Conservation (phyloP, 2,888 invertebrate genomes). For the Papilio elwesi region DNA sequence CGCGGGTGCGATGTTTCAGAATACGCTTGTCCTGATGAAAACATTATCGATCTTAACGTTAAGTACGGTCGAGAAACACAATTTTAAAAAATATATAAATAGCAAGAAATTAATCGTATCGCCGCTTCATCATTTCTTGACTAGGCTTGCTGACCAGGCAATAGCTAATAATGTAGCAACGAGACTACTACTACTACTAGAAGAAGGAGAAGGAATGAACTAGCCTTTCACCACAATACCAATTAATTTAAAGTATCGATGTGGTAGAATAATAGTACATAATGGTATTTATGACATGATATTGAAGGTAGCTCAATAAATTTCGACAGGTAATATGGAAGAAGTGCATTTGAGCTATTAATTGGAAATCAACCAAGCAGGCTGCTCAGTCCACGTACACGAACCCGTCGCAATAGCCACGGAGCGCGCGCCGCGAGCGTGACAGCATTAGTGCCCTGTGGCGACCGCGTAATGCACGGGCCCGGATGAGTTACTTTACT, state of each 20-base stretch:
- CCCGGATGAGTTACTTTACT: constrained; percentile 11
- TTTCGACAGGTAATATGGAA: neutral
- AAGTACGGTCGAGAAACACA: too few species aligned
- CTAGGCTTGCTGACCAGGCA: too few species aligned
- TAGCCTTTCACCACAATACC: too few species aligned
- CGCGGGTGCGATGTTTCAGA: constrained; percentile 35
- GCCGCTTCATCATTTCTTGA: too few species aligned
- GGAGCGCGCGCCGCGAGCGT: constrained; percentile 53
- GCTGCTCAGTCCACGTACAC: constrained; percentile 30
- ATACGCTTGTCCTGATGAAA: constrained; percentile 43
- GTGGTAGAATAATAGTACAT: too few species aligned
- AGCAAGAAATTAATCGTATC: too few species aligned
- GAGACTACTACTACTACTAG: too few species aligned
- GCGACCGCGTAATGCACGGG: constrained; percentile 10
- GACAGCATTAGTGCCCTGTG: constrained; percentile 59
- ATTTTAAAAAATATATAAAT: neutral
- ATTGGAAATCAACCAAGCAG: constrained; percentile 35
- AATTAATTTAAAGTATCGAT: too few species aligned
- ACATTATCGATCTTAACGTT: constrained; percentile 26
- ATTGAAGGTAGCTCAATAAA: too few species aligned
- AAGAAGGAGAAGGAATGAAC: too few species aligned
- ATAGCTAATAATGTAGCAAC: too few species aligned
- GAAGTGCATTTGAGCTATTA: neutral
- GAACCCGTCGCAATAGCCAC: constrained; percentile 36
- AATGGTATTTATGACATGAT: too few species aligned